phyloP scores from a whole-genome alignment of 2,113 vertebrate genomes.

The Rhizomys pruinosus region DNA sequence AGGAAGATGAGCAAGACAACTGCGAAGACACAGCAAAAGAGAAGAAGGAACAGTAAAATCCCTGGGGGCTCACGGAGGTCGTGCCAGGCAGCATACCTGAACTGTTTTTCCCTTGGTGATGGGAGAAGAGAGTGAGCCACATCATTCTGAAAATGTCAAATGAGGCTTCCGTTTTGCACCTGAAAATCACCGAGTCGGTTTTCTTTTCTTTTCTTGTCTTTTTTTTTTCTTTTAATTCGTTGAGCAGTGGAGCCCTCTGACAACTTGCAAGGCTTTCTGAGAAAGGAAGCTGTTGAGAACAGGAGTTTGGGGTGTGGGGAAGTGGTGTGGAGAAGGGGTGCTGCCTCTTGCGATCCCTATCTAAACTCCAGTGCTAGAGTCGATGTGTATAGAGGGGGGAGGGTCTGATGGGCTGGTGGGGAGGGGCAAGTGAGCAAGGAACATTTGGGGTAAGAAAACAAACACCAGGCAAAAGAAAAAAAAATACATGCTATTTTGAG shows the following conservation, averaged over 20 bases:
- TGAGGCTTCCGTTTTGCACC: slow-evolving; percentile 89
- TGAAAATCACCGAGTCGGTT: slow-evolving; percentile 83
- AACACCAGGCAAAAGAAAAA: slow-evolving; percentile 25
- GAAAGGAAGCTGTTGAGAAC: slow-evolving; percentile 85
- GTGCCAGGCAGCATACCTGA: slow-evolving; percentile 68
- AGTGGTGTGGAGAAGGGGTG: slow-evolving; percentile 77
- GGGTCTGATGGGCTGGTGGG: slow-evolving; percentile 67
- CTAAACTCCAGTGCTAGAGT: slow-evolving; percentile 81
- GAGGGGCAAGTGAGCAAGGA: slow-evolving; percentile 64
- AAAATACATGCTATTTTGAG: slow-evolving; percentile 17
- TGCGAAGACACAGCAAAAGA: slow-evolving; percentile 85
- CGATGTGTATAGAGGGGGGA: slow-evolving; percentile 70
- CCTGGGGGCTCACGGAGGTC: slow-evolving; percentile 34
- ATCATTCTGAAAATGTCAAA: slow-evolving; percentile 80
- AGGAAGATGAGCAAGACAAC: slow-evolving; percentile 90
- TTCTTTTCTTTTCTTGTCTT: slow-evolving; percentile 64
- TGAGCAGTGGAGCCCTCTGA: slow-evolving; percentile 83
- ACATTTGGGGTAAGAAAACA: slow-evolving; percentile 57
- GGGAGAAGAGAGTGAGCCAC: slow-evolving; percentile 78
- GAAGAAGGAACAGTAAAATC: slow-evolving; percentile 89
- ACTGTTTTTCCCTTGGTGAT: slow-evolving; percentile 80
- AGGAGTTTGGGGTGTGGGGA: slow-evolving; percentile 59
- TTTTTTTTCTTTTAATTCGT: slow-evolving; percentile 81
- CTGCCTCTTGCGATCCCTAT: slow-evolving; percentile 84
- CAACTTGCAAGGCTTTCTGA: slow-evolving; percentile 84